Conservation (phyloP, 2,888 invertebrate species). For the Dysmachus trigonus region DNA sequence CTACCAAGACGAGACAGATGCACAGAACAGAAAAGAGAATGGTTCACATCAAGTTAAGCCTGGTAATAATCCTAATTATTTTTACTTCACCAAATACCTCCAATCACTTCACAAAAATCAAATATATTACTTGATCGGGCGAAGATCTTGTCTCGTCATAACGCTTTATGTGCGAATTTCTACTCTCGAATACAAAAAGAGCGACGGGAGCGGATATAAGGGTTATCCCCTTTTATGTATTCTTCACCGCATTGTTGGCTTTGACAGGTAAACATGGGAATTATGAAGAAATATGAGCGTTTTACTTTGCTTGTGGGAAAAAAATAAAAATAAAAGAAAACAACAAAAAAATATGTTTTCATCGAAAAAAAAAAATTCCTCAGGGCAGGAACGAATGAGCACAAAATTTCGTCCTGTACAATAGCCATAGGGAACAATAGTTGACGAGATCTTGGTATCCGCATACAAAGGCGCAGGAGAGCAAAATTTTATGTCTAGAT, state of each 20-base stretch:
- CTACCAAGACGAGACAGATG: not conserved
- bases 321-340: not conserved
- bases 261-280: conserved; percentile 22
- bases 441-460: not conserved
- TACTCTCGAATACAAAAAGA: not conserved
- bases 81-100: not conserved
- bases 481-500: conserved; percentile 6
- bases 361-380: conserved; percentile 15
- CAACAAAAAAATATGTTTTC: no score
- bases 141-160: not conserved
- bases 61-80: not conserved
- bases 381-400: not conserved
- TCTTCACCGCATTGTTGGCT: not conserved
- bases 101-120: not conserved
- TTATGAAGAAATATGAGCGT: conserved; percentile 22
- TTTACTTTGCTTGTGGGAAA: not conserved
- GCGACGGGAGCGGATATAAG: not conserved
- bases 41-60: not conserved
- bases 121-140: not conserved
- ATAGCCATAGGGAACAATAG: conserved; percentile 12
- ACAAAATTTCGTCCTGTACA: not conserved
- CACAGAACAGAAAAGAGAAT: not conserved
- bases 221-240: conserved; percentile 13
- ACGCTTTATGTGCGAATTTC: not conserved
- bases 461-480: not conserved